These are phyloP conservation scores for Conistra vaccinii DNA, from an alignment of 2,888 invertebrate species.

Conservation along the genomic window DNA sequence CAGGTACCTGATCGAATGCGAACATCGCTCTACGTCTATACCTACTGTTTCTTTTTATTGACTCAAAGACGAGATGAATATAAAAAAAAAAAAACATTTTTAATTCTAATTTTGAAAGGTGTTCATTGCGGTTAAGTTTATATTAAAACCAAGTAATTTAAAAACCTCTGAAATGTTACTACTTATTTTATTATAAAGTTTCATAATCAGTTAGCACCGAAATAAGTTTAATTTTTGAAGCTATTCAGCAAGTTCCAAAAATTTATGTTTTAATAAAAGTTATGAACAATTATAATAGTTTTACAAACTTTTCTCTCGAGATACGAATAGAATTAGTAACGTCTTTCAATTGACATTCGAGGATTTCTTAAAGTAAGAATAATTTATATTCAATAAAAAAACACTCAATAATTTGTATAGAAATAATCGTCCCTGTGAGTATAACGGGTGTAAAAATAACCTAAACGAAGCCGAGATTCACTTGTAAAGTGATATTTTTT, in stretches of 20 bases:
- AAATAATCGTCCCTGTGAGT: not conserved
- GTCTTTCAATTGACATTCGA: slow-evolving; percentile 4
- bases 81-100: too few relatives aligned
- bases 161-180: not conserved
- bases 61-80: too few relatives aligned
- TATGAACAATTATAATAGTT: slow-evolving; percentile 24
- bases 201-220: slow-evolving; percentile 8
- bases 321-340: slow-evolving; percentile 26
- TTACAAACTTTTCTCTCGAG: slow-evolving; percentile 28
- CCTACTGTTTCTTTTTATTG: too few relatives aligned
- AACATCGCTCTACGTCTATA: too few relatives aligned
- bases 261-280: slow-evolving; percentile 28
- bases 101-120: too few relatives aligned
- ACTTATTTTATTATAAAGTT: slow-evolving; percentile 6
- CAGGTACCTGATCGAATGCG: too few relatives aligned
- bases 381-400: not conserved
- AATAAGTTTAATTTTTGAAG: slow-evolving; percentile 37
- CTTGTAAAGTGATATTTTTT: too few relatives aligned
- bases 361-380: not conserved
- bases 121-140: not conserved
- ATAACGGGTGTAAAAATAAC: not conserved
- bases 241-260: slow-evolving; percentile 20
- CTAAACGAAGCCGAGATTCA: too few relatives aligned
- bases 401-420: not conserved
- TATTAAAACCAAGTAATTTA: slow-evolving; percentile 1